Evolutionary conservation across 1,140 invertebrate species (phyloP).

Genomic region (Nixonia krombeini): DNA sequence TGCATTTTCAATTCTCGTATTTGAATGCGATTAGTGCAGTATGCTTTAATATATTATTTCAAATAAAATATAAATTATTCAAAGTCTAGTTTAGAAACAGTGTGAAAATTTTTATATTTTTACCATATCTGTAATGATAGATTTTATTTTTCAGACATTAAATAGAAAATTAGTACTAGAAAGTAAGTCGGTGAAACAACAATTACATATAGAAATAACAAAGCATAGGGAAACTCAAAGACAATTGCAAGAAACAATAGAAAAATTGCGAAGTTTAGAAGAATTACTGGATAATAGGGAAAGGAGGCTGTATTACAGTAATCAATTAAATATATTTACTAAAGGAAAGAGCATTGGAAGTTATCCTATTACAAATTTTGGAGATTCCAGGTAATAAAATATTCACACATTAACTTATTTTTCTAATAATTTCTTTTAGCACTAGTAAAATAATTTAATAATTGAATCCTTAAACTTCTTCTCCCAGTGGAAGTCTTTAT

Average conservation of each 20-base stretch:
- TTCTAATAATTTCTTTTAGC: constrained; percentile 2
- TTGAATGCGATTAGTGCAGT: no score
- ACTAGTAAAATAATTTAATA: no score
- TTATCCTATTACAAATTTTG: constrained; percentile 52
- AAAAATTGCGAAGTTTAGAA: constrained; percentile 76
- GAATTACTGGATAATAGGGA: constrained; percentile 62
- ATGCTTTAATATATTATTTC: no score
- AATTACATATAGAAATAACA: constrained; percentile 77
- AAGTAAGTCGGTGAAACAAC: constrained; percentile 80
- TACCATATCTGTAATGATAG: not conserved
- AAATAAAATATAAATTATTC: no score
- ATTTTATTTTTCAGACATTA: constrained; percentile 64
- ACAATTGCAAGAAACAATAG: constrained; percentile 76
- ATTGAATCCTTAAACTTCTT: not conserved
- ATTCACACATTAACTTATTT: not conserved
- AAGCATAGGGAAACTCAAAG: constrained; percentile 81
- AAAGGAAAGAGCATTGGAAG: constrained; percentile 53
- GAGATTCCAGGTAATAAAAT: constrained; percentile 33
- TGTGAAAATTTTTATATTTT: not conserved
- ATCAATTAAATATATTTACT: constrained; percentile 52
- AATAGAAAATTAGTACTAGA: constrained; percentile 79
- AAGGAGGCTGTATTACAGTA: constrained; percentile 59
- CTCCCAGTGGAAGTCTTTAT: constrained; percentile 24
- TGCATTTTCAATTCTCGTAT: no score
- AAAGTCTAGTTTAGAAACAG: not conserved